phyloP scores from a whole-genome alignment of 2,113 vertebrate genomes.

The Sinocyclocheilus grahami region DNA sequence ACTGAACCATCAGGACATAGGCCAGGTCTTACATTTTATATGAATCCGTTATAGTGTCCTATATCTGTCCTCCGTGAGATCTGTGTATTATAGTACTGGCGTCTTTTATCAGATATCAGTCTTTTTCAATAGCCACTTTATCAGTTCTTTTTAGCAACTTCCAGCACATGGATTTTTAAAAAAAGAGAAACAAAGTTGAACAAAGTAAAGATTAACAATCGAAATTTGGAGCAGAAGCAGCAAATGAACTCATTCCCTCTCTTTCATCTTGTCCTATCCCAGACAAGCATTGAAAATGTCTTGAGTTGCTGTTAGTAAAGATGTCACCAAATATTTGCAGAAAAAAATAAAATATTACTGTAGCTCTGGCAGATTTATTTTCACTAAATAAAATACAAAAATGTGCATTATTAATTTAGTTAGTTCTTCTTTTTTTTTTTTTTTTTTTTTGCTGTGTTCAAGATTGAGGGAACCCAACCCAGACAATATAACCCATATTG shows the following conservation, averaged over 20 bases:
- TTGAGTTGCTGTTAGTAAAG: too few species aligned
- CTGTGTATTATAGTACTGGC: background rate
- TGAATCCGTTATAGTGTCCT: background rate
- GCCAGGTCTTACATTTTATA: conserved; percentile 1
- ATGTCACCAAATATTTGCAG: too few species aligned
- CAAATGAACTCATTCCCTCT: background rate
- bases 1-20: conserved; percentile 6
- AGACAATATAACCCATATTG: background rate
- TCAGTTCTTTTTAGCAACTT: conserved; percentile 15
- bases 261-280: background rate
- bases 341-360: background rate
- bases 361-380: background rate
- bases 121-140: conserved; percentile 3
- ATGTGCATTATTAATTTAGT: too few species aligned
- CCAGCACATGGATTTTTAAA: background rate
- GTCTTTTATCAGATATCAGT: conserved; percentile 4
- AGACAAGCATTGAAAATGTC: conserved; percentile 1
- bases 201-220: background rate
- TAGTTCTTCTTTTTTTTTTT: too few species aligned
- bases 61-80: background rate
- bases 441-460: background rate
- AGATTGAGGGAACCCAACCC: background rate
- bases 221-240: background rate
- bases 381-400: background rate
- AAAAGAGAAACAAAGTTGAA: background rate